Evolutionary conservation across 2,888 invertebrate species (phyloP), one percentile per base, ranked within the genome.

Genomic region (Dioctria rufipes): DNA sequence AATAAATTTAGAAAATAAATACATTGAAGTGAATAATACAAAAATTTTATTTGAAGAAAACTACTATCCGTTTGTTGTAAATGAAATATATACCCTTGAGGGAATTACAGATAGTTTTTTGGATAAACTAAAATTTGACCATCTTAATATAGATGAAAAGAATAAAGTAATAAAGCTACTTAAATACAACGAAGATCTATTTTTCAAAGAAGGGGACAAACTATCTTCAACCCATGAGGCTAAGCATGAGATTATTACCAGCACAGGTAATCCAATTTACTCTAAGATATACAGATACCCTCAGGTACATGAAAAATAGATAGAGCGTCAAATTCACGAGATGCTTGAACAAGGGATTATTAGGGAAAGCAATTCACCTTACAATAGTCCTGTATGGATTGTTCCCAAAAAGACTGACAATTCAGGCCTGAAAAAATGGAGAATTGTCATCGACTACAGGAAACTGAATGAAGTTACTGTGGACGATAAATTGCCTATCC

Each of bases 261-360:
- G 66, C 6, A 78, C 79, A 11, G 40, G 78, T 11, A 81, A 80
- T 25, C 80, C 80, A 3, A 60, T 80, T 61, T 83, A 78, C 69
- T 80, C 79, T n/a, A 82, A 75, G 80, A 79, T 80, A 25, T 83
- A 83, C 25, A 61, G 80, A 5, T 82, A 82, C 77, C 83, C 83
- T 5, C 78, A 82, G 46, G 61, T 80, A 4, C 81, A 80, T 11
- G 81, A 83, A 43, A 69, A 81, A 11, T 82, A 83, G 49, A 81
- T 83, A n/a, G 46, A 46, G 46, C 46, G 46, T 46, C 46, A 46
- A n/a, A n/a, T n/a, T n/a, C n/a, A n/a, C n/a, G n/a, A n/a, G n/a
- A n/a, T n/a, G n/a, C n/a, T n/a, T n/a, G n/a, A n/a, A n/a, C n/a
- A n/a, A n/a, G n/a, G n/a, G n/a, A n/a, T n/a, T n/a, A n/a, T n/a